A percentile compares a stretch with the other conserved stretches of the same genome.
These are phyloP conservation scores for Leptopilina clavipes DNA, from an alignment of 1,140 invertebrate species.

Conservation along the genomic window DNA sequence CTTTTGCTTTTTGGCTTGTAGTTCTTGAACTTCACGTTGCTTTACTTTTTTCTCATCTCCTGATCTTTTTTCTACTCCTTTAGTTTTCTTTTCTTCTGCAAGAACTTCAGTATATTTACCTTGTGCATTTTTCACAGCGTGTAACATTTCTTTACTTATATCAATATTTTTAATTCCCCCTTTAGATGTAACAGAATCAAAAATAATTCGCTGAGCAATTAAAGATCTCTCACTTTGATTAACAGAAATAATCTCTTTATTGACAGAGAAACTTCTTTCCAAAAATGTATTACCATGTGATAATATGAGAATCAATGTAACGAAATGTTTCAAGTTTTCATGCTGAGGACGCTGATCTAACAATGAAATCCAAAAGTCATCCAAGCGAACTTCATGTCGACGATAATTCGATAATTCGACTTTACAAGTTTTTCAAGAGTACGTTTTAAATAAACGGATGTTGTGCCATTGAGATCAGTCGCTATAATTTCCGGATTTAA, in stretches of 20 bases:
- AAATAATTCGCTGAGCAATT: no score
- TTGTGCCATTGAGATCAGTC: not conserved
- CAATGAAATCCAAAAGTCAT: not conserved
- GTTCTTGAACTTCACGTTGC: no score
- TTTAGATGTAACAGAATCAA: not conserved
- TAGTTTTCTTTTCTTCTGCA: no score
- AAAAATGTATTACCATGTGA: no score
- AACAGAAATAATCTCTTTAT: not conserved
- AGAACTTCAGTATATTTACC: no score
- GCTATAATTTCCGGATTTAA: slow-evolving; percentile 6
- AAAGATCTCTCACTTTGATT: no score
- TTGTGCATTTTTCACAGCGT: not conserved
- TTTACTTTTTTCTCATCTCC: no score
- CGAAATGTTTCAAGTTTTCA: not conserved
- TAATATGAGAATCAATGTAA: not conserved
- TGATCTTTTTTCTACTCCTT: no score
- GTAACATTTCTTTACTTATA: not conserved
- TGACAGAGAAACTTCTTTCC: not conserved
- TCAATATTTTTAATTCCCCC: not conserved
- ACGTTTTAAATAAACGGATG: not conserved
- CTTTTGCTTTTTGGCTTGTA: no score
- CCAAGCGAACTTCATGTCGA: not conserved
- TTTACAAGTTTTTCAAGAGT: not conserved
- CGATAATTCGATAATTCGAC: not conserved
- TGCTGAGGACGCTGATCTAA: not conserved